Conservation (phyloP, 2,888 invertebrate genomes). For the Drosophila testacea region DNA sequence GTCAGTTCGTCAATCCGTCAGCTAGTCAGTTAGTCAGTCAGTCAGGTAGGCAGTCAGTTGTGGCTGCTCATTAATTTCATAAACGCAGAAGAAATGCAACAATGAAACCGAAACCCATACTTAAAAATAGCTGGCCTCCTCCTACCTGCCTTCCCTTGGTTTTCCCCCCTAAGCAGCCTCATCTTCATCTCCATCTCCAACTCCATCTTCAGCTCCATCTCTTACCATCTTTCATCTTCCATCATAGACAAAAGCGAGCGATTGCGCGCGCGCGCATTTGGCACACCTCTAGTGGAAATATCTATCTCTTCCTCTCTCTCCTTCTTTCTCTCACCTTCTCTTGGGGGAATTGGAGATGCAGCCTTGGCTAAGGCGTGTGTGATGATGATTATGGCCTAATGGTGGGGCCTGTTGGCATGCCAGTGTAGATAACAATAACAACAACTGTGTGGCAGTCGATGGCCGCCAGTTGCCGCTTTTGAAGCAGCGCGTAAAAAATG, state of each 20-base stretch:
- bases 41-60: constrained; percentile 25
- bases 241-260: constrained; percentile 58
- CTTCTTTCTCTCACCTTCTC: not conserved
- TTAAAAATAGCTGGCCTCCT: constrained; percentile 73
- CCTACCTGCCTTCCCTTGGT: constrained; percentile 18
- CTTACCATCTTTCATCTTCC: constrained; percentile 16
- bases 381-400: constrained; percentile 79
- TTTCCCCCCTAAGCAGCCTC: constrained; percentile 5
- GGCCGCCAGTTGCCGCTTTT: constrained; percentile 69
- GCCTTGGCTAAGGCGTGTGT: constrained; percentile 76
- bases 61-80: constrained; percentile 76
- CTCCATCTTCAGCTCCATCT: constrained; percentile 8
- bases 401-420: constrained; percentile 80
- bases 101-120: constrained; percentile 81
- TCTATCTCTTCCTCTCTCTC: not conserved
- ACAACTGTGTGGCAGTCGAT: constrained; percentile 29
- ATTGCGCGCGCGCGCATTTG: constrained; percentile 57
- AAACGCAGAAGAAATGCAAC: constrained; percentile 80
- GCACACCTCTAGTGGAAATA: constrained; percentile 47
- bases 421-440: constrained; percentile 55
- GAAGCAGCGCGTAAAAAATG: constrained; percentile 79
- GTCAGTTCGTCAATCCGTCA: not conserved
- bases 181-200: constrained; percentile 2
- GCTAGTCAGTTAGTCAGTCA: not conserved
- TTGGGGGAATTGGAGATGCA: constrained; percentile 37